A percentile compares a stretch with the other conserved stretches of the same genome.
phyloP scores from a whole-genome alignment of 1,140 invertebrate species.

The Ctenoplectra terminalis region DNA sequence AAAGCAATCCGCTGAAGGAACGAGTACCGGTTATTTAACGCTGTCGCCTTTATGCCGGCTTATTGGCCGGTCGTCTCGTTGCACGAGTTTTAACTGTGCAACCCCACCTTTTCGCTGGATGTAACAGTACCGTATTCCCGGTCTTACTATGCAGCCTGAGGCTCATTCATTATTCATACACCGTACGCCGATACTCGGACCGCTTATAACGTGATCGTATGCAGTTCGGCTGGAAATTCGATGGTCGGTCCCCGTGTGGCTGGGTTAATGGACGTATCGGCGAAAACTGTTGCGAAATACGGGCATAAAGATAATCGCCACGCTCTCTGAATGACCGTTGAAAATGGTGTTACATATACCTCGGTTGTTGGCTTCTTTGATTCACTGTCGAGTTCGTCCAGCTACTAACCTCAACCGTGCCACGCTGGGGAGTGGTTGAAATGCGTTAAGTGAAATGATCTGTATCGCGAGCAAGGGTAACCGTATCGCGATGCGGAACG shows the following conservation, averaged over 20 bases:
- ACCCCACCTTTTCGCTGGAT: slow-evolving; percentile 55
- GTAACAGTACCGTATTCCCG: slow-evolving; percentile 71
- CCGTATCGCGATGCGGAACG: not conserved
- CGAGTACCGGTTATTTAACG: slow-evolving; percentile 57
- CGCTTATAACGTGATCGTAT: slow-evolving; percentile 75
- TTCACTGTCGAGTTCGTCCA: not conserved
- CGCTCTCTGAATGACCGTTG: not conserved
- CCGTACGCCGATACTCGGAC: slow-evolving; percentile 66
- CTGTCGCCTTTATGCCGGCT: slow-evolving; percentile 48
- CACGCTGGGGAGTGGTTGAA: not conserved
- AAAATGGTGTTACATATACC: not conserved
- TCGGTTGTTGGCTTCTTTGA: not conserved
- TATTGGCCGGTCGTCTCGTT: slow-evolving; percentile 54
- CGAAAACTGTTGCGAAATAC: not conserved
- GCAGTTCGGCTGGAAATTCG: slow-evolving; percentile 74
- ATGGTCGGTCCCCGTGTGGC: slow-evolving; percentile 44
- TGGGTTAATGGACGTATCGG: slow-evolving; percentile 38
- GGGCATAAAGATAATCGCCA: not conserved
- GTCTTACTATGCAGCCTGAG: slow-evolving; percentile 65
- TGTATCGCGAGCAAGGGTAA: not conserved
- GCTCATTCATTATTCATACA: slow-evolving; percentile 77
- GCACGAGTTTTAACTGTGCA: slow-evolving; percentile 64
- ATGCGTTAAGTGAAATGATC: slow-evolving; percentile 9
- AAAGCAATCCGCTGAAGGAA: slow-evolving; percentile 46
- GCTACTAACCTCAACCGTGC: no score